phyloP scores from a whole-genome alignment of 1,140 invertebrate genomes.

The Tetramorium parvispinum region DNA sequence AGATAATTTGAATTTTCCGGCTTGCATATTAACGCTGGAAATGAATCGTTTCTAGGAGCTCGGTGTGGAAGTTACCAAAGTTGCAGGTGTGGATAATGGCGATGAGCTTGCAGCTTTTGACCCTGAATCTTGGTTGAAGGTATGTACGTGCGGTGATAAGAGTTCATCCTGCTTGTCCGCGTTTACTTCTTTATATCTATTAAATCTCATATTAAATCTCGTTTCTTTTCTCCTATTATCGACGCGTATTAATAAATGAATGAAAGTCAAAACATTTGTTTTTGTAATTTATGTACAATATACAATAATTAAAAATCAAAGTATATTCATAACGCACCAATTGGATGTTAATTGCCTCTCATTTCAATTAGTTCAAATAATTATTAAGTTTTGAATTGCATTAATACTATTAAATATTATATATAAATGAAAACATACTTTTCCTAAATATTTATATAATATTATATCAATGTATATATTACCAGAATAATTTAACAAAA shows the following conservation, averaged over 20 bases:
- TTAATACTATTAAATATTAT: too few relatives aligned
- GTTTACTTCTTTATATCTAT: not conserved
- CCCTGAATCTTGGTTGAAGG: slow-evolving; percentile 77
- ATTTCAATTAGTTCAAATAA: too few relatives aligned
- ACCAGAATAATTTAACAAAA: not conserved
- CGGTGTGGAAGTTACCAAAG: slow-evolving; percentile 52
- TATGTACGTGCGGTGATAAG: slow-evolving; percentile 68
- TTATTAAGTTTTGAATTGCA: too few relatives aligned
- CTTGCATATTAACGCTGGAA: slow-evolving; percentile 31
- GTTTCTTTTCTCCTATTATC: not conserved
- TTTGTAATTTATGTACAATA: too few relatives aligned
- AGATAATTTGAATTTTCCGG: slow-evolving; percentile 39
- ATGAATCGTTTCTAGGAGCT: slow-evolving; percentile 58
- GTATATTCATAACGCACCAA: too few relatives aligned
- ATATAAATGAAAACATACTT: not conserved
- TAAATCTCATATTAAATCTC: not conserved
- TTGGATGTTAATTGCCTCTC: too few relatives aligned
- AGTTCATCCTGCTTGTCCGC: not conserved
- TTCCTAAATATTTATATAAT: not conserved
- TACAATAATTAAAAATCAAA: too few relatives aligned
- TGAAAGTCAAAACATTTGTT: not conserved
- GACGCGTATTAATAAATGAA: not conserved
- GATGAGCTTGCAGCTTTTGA: slow-evolving; percentile 66
- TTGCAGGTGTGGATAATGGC: slow-evolving; percentile 57
- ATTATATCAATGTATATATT: not conserved